These are phyloP conservation scores for Bilobella aurantiaca DNA, from an alignment of 1,140 invertebrate genomes.

Conservation along the genomic window DNA sequence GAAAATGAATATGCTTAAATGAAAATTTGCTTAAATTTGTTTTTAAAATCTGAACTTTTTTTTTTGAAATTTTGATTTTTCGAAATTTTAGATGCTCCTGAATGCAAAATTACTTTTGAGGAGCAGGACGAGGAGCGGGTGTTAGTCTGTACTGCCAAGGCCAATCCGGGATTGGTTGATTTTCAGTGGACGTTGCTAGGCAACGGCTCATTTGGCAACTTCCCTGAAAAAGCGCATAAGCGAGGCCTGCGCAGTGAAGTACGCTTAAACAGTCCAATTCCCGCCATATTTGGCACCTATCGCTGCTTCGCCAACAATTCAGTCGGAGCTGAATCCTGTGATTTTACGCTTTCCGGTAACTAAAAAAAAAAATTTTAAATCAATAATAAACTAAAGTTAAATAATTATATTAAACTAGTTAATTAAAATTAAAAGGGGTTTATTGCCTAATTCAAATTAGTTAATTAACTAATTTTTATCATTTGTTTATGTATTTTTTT, in stretches of 20 bases:
- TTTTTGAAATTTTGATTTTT: too few relatives aligned
- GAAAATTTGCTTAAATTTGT: too few relatives aligned
- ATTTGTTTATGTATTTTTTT: too few relatives aligned
- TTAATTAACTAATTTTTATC: too few relatives aligned
- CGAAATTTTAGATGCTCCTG: conserved; percentile 76
- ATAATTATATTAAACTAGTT: too few relatives aligned
- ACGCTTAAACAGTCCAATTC: conserved; percentile 51
- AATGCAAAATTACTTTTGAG: conserved; percentile 64
- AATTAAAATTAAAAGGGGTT: too few relatives aligned
- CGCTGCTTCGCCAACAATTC: conserved; percentile 72
- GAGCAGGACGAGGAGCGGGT: conserved; percentile 61
- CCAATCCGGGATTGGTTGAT: conserved; percentile 68
- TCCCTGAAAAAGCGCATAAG: conserved; percentile 49
- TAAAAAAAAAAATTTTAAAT: too few relatives aligned
- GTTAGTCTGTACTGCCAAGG: conserved; percentile 64
- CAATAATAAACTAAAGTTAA: too few relatives aligned
- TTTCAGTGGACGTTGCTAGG: conserved; percentile 76
- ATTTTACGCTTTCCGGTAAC: conserved; percentile 65
- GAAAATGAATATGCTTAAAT: too few relatives aligned
- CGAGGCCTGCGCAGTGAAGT: conserved; percentile 50
- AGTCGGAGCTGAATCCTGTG: conserved; percentile 65
- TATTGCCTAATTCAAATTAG: too few relatives aligned
- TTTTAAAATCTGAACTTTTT: too few relatives aligned
- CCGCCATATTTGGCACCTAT: conserved; percentile 65
- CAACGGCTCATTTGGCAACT: conserved; percentile 63